Percentiles rank a stretch among this genome's conserved stretches.
These are phyloP conservation scores for Chelonus insularis DNA, from an alignment of 1,140 invertebrate genomes.

Conservation along the genomic window DNA sequence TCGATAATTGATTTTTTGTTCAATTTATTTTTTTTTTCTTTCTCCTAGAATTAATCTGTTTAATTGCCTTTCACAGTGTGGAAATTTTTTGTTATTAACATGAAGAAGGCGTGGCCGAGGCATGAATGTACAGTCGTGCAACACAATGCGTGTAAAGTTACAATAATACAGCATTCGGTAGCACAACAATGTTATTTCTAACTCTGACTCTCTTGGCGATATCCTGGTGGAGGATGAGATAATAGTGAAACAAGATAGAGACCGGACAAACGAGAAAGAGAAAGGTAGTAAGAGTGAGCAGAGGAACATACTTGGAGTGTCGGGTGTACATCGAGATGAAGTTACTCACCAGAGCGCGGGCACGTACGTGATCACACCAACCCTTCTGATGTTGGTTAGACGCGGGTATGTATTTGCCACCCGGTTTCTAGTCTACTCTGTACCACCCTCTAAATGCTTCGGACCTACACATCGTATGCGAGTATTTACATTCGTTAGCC, in stretches of 20 bases:
- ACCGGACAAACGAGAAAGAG: not conserved
- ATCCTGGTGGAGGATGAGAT: not conserved
- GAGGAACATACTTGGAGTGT: not conserved
- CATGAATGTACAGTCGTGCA: slow-evolving; percentile 1
- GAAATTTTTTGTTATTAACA: slow-evolving; percentile 43
- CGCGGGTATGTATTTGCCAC: slow-evolving; percentile 3
- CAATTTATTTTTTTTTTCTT: not conserved
- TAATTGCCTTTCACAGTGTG: slow-evolving; percentile 34
- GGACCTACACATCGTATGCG: slow-evolving; percentile 8
- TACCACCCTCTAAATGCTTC: not conserved
- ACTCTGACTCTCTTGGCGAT: not conserved
- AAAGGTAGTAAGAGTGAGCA: not conserved
- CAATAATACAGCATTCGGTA: not conserved
- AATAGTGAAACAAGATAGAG: not conserved
- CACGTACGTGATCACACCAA: slow-evolving; percentile 10
- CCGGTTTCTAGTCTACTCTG: not conserved
- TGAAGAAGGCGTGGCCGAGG: slow-evolving; percentile 29
- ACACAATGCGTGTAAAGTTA: slow-evolving; percentile 4
- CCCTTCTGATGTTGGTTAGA: slow-evolving; percentile 2
- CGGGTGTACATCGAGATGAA: not conserved
- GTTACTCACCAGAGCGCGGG: not conserved
- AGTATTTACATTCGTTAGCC: slow-evolving; percentile 27
- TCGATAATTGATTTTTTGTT: too few relatives aligned
- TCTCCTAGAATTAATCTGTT: slow-evolving; percentile 37
- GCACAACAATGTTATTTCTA: slow-evolving; percentile 12